phyloP scores from a whole-genome alignment of 2,113 vertebrate species.

The Corythoichthys intestinalis region DNA sequence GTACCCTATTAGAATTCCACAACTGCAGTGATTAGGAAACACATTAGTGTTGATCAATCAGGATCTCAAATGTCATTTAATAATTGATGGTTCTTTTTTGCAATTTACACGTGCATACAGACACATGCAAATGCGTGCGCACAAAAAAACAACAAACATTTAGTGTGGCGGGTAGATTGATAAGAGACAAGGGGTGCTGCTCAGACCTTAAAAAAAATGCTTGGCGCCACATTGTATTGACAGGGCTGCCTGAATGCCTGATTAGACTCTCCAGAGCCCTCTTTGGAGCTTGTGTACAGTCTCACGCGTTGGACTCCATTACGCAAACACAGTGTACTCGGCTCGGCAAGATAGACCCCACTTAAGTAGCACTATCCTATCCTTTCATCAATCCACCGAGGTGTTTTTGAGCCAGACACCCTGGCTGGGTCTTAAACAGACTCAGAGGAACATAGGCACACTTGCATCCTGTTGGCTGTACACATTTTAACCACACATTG shows the following conservation, averaged over 20 bases:
- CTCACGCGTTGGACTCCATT: constrained; percentile 79
- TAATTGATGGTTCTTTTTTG: constrained; percentile 88
- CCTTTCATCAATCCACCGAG: constrained; percentile 65
- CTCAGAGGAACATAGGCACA: constrained; percentile 55
- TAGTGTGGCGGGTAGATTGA: constrained; percentile 77
- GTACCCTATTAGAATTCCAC: constrained; percentile 96
- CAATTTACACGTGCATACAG: constrained; percentile 78
- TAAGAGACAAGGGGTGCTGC: constrained; percentile 80
- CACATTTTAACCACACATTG: constrained; percentile 13
- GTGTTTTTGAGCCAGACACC: constrained; percentile 74
- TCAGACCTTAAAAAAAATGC: constrained; percentile 81
- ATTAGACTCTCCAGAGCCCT: constrained; percentile 91
- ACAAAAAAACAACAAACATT: constrained; percentile 63
- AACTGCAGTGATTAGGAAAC: constrained; percentile 99
- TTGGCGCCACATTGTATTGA: constrained; percentile 93
- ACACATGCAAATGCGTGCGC: constrained; percentile 50
- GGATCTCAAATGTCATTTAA: constrained; percentile 93
- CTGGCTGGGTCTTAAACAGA: constrained; percentile 66
- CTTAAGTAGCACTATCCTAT: constrained; percentile 75
- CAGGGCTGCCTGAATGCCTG: constrained; percentile 88
- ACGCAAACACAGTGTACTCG: constrained; percentile 84
- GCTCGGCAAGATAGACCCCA: constrained; percentile 68
- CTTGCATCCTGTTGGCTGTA: background rate
- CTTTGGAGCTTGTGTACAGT: constrained; percentile 66
- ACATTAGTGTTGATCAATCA: constrained; percentile 99